Evolutionary conservation across 2,888 invertebrate species (phyloP), one percentile per base, ranked within the genome.

Genomic region (Acronicta aceris): DNA sequence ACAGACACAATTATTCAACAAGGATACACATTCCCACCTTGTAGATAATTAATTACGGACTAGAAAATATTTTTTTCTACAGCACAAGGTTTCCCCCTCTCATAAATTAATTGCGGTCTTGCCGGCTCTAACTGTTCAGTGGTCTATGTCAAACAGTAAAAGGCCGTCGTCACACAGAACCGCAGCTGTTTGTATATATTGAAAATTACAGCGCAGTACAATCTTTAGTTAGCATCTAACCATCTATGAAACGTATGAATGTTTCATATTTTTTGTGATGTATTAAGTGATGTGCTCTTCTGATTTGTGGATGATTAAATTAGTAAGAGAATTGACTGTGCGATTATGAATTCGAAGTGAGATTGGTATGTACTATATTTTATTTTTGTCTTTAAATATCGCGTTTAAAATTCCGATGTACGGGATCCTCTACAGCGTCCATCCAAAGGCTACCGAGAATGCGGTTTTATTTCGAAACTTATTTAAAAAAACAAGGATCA

Each of bases 231-330:
- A 13, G 47, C 21, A 66, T 48, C 45, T 45, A 69, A 48, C 63
- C 55, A 68, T 70, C 60, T 56, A 49, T 65, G 61, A 57, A 48
- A 57, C 33, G 63, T 65, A 7, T 47, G 53, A 56, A 63, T 60
- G 49, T 59, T 64, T 62, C 46, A 59, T 59, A 48, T 27, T 49
- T 62, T 38, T 38, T 53, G 71, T 64, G 58, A 45, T 64, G 66
- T 67, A 71, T 55, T 53, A 50, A 72, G 66, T 65, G 61, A 61
- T 76, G 79, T 80, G 75, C 84, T 87, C 86, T 74, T 51, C 81
- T 87, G 77, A 76, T 86, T 87, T 84, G 85, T 88, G 83, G 52
- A 52, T 63, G 60, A 59, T 59, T 85, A 87, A 87, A 87, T 87
- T 86, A 77, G 81, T 72, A 68, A 77, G 84, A 86, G 82, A 61